These are phyloP conservation scores for Fulmarus glacialis DNA, from an alignment of 2,113 vertebrate species.

Conservation along the genomic window DNA sequence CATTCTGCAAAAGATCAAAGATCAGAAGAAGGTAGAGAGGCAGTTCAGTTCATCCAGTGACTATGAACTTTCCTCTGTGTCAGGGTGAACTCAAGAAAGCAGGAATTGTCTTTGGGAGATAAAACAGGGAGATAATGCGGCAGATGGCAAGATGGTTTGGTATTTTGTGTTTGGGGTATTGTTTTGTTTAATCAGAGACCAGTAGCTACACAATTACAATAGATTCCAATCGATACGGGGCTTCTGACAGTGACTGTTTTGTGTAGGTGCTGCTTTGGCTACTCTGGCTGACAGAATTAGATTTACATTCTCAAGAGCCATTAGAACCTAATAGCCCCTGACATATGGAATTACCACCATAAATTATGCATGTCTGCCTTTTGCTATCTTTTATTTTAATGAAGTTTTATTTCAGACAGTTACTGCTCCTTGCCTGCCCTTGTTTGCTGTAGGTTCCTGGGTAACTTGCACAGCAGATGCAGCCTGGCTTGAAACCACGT, in stretches of 20 bases:
- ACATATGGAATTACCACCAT: conserved; percentile 24
- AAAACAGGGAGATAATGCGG: neutral
- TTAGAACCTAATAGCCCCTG: conserved; percentile 43
- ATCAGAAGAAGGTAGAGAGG: conserved; percentile 86
- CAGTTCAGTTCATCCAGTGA: conserved; percentile 91
- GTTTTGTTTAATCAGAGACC: conserved; percentile 24
- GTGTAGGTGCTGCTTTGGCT: conserved; percentile 47
- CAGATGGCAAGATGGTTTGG: conserved; percentile 45
- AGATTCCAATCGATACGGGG: conserved; percentile 35
- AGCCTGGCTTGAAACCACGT: conserved; percentile 28
- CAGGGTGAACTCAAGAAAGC: conserved; percentile 71
- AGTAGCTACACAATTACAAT: conserved; percentile 41
- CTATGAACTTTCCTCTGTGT: conserved; percentile 80
- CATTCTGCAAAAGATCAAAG: conserved; percentile 85
- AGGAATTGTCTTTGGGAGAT: neutral
- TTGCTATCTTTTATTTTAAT: conserved; percentile 56
- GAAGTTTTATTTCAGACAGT: conserved; percentile 54
- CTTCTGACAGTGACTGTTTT: conserved; percentile 46
- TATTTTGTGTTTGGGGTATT: neutral
- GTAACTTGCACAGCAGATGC: conserved; percentile 14
- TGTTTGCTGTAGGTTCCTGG: conserved; percentile 48
- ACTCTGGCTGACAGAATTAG: conserved; percentile 31
- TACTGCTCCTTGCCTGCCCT: conserved; percentile 36
- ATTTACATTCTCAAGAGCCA: conserved; percentile 18
- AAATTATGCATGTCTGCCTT: conserved; percentile 65